A percentile compares a stretch with the other conserved stretches of the same genome.
These are phyloP conservation scores for Boloria euphrosyne DNA, from an alignment of 2,888 invertebrate genomes.

Conservation along the genomic window DNA sequence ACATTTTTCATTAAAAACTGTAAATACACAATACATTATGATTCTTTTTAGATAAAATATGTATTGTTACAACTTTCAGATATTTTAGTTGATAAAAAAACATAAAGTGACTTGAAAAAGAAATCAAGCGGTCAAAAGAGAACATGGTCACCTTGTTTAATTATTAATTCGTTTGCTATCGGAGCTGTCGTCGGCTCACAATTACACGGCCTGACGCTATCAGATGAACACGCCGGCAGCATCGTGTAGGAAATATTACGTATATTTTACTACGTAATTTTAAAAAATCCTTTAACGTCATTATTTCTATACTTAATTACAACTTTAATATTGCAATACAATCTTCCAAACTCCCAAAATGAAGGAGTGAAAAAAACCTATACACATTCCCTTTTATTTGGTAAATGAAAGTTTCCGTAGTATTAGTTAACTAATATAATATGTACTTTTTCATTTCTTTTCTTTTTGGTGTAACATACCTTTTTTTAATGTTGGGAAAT, in stretches of 20 bases:
- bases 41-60: background rate
- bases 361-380: too few relatives aligned
- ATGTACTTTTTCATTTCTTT: too few relatives aligned
- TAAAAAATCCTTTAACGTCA: background rate
- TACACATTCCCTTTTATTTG: too few relatives aligned
- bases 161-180: constrained; percentile 26
- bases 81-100: background rate
- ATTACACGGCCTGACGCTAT: constrained; percentile 66
- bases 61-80: background rate
- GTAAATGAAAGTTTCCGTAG: too few relatives aligned
- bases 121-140: constrained; percentile 21
- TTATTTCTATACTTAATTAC: too few relatives aligned
- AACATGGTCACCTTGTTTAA: constrained; percentile 25
- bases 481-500: too few relatives aligned
- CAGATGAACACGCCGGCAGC: constrained; percentile 51
- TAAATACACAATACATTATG: background rate
- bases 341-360: too few relatives aligned
- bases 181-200: constrained; percentile 51
- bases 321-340: too few relatives aligned
- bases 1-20: background rate
- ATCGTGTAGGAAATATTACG: constrained; percentile 35
- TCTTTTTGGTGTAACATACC: too few relatives aligned
- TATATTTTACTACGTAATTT: constrained; percentile 15
- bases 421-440: too few relatives aligned
- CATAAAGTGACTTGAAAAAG: constrained; percentile 15